These are phyloP conservation scores for Pyrrhosoma nymphula DNA, from an alignment of 2,888 invertebrate genomes.

Conservation along the genomic window DNA sequence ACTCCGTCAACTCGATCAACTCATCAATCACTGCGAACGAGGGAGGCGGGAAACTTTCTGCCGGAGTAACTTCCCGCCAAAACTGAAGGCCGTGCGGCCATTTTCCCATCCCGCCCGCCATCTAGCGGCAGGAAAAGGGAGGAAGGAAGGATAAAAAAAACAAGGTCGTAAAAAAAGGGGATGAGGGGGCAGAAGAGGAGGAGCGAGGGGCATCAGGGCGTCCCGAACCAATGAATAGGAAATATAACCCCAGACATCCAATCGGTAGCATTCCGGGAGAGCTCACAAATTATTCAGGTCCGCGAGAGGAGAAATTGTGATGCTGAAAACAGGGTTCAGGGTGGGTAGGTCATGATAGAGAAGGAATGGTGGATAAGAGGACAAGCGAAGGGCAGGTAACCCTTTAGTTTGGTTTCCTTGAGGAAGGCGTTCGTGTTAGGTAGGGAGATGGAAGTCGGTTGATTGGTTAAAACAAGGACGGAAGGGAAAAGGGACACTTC, in stretches of 20 bases:
- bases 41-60: not conserved
- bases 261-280: conserved; percentile 3
- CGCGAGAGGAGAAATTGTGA: not conserved
- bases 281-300: conserved; percentile 25
- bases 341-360: not conserved
- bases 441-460: too few species aligned
- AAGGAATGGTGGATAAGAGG: not conserved
- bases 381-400: too few species aligned
- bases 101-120: not conserved
- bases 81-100: not conserved
- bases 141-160: not conserved
- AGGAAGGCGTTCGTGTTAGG: too few species aligned
- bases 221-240: conserved; percentile 5
- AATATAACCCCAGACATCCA: conserved; percentile 44
- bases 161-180: not conserved
- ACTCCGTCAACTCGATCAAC: conserved; percentile 36
- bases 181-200: not conserved
- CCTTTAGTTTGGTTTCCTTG: too few species aligned
- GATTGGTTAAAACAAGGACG: too few species aligned
- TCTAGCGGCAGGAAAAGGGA: not conserved
- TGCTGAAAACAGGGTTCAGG: not conserved
- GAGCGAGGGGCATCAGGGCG: not conserved
- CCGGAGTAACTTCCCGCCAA: not conserved
- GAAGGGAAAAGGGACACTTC: too few species aligned
- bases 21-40: not conserved